phyloP scores from a whole-genome alignment of 2,888 invertebrate species.

The Pterostichus madidus region DNA sequence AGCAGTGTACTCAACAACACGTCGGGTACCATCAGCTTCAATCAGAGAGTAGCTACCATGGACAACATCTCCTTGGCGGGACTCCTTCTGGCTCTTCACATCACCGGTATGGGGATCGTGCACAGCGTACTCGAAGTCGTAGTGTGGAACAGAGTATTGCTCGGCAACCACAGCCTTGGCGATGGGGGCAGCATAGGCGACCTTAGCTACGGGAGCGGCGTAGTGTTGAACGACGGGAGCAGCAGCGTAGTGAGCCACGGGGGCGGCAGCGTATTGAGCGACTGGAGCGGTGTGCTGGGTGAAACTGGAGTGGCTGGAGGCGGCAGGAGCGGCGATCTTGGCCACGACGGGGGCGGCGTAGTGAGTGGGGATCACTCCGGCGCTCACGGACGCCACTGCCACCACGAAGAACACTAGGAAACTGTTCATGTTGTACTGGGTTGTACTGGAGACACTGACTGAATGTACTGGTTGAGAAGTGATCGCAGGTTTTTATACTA shows the following conservation, averaged over 20 bases:
- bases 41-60: slow-evolving; percentile 76
- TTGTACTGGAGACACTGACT: neutral
- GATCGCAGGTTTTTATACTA: slow-evolving; percentile 44
- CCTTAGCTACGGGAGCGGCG: slow-evolving; percentile 68
- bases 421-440: slow-evolving; percentile 48
- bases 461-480: slow-evolving; percentile 48
- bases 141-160: slow-evolving; percentile 76
- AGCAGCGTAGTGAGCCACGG: slow-evolving; percentile 46
- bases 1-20: slow-evolving; percentile 76
- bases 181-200: slow-evolving; percentile 68
- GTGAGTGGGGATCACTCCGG: slow-evolving; percentile 35
- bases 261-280: slow-evolving; percentile 68
- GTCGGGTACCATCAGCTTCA: slow-evolving; percentile 76
- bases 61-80: slow-evolving; percentile 76
- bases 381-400: slow-evolving; percentile 64
- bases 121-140: slow-evolving; percentile 76
- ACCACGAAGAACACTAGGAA: slow-evolving; percentile 67
- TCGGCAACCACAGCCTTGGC: slow-evolving; percentile 76
- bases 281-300: slow-evolving; percentile 55
- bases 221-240: slow-evolving; percentile 32
- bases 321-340: slow-evolving; percentile 76
- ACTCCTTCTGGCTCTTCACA: slow-evolving; percentile 76
- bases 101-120: slow-evolving; percentile 77
- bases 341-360: slow-evolving; percentile 68
- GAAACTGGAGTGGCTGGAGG: slow-evolving; percentile 68